Evolutionary conservation across 2,888 invertebrate genomes (phyloP).

Genomic region (Chalcosyrphus nemorum): DNA sequence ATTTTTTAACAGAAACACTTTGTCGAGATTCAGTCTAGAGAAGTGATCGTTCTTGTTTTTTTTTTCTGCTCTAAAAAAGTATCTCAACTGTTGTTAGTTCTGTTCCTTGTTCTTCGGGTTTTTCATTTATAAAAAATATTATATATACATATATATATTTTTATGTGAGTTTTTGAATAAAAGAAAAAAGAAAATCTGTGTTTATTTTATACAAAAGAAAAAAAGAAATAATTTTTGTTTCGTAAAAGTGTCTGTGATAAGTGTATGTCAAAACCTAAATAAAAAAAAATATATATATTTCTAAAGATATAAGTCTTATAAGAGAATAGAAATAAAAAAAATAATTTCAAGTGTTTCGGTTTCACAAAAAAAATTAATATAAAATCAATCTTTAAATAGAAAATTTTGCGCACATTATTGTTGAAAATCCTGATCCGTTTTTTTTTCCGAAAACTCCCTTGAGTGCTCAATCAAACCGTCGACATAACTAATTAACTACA

Average conservation of each 20-base stretch:
- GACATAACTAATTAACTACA: slow-evolving; percentile 58
- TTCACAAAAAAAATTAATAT: slow-evolving; percentile 20
- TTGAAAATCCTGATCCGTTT: neutral
- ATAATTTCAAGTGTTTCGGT: slow-evolving; percentile 25
- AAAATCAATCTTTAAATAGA: no score
- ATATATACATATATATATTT: slow-evolving; percentile 21
- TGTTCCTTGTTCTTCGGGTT: slow-evolving; percentile 11
- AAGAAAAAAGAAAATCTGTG: slow-evolving; percentile 39
- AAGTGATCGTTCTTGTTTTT: slow-evolving; percentile 18
- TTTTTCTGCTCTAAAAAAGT: no score
- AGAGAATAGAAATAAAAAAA: slow-evolving; percentile 46
- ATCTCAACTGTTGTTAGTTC: slow-evolving; percentile 31
- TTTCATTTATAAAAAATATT: neutral
- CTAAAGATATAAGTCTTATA: slow-evolving; percentile 51
- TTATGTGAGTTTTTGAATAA: slow-evolving; percentile 6
- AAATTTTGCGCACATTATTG: slow-evolving; percentile 37
- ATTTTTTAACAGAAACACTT: slow-evolving; percentile 17
- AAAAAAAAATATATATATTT: slow-evolving; percentile 61
- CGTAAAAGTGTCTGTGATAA: slow-evolving; percentile 79
- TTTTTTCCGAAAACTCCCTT: slow-evolving; percentile 21
- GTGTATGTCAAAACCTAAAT: slow-evolving; percentile 77
- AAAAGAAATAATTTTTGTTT: slow-evolving; percentile 23
- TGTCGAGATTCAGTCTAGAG: neutral
- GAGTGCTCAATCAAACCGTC: slow-evolving; percentile 56
- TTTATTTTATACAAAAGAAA: slow-evolving; percentile 40